Evolutionary conservation across 2,113 vertebrate genomes (phyloP), one percentile per base, ranked within the genome.

Genomic region (Mesocricetus auratus): DNA sequence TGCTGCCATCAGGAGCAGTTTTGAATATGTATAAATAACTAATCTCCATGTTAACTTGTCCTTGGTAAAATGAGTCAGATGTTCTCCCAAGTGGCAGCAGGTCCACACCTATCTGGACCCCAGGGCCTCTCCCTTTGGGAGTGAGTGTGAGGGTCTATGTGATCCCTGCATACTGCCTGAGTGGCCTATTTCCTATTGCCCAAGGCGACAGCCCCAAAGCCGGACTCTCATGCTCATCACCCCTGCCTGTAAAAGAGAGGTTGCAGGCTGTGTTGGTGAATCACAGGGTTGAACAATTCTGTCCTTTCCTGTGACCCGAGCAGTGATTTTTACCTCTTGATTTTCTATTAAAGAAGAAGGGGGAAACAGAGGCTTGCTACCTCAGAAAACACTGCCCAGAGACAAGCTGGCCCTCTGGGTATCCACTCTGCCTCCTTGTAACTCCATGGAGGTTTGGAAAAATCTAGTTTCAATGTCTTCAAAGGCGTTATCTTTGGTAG

Each of bases 401-500:
- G 26, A 92, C 53, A 94, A 45, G 36, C 29, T 50, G 36, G 39
- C 45, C 17, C 47, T 93, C 47, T n/a, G 39, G 79, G 33, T 26
- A 45, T 64, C 81, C 69, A n/a, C 22, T 47, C 62, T 69, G 9
- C 11, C 86, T 89, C 16, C 87, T 78, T 75, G 39, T 83, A 86
- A 31, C 83, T 90, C 71, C 53, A 10, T 58, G 62, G 50, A 90
- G 31, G 42, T 68, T 86, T 85, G 66, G 82, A 47, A 47, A 88
- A 83, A 66, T 11, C 78, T 71, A 56, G 60, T 88, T 86, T 13
- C 71, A 78, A 96, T 83, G 33, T 86, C 90, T 47, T 83, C 81
- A 26, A 89, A 96, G 86, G 92, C 42, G 88, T 75, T 69, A 36
- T 56, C 77, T 89, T 89, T 92, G 62, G 31, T 93, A 92, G 85